phyloP scores from a whole-genome alignment of 2,113 vertebrate genomes.

The Zootoca vivipara region DNA sequence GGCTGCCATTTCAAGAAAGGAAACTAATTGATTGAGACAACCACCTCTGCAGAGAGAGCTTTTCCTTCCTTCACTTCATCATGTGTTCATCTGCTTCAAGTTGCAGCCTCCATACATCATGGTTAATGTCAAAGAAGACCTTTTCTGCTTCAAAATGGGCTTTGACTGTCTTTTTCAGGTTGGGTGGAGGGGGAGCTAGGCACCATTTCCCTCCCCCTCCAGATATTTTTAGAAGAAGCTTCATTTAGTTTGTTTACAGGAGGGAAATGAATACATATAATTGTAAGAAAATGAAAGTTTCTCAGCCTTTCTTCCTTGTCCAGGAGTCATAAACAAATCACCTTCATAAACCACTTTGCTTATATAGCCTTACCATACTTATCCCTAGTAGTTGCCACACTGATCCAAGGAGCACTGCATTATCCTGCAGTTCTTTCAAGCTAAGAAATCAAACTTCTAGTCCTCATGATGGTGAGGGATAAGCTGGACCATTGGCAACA shows the following conservation, averaged over 20 bases:
- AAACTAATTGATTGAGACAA: constrained; percentile 42
- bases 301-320: fast-evolving
- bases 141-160: constrained; percentile 1
- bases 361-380: background rate
- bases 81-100: constrained; percentile 19
- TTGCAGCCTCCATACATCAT: background rate
- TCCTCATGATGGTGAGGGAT: background rate
- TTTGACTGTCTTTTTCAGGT: constrained; percentile 1
- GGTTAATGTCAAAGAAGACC: constrained; percentile 42
- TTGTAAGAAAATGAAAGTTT: no score
- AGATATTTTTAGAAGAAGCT: constrained; percentile 23
- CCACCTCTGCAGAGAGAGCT: constrained; percentile 15
- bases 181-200: background rate
- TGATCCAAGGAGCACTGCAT: background rate
- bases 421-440: background rate
- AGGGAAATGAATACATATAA: no score
- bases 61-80: constrained; percentile 32
- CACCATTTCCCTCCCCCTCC: constrained; percentile 28
- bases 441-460: background rate
- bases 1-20: background rate
- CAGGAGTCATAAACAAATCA: background rate
- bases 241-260: constrained; percentile 3
- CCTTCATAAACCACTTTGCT: background rate
- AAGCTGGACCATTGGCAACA: background rate
- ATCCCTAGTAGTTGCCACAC: background rate